phyloP scores from a whole-genome alignment of 2,888 invertebrate genomes.

The Nemapogon koenigi region DNA sequence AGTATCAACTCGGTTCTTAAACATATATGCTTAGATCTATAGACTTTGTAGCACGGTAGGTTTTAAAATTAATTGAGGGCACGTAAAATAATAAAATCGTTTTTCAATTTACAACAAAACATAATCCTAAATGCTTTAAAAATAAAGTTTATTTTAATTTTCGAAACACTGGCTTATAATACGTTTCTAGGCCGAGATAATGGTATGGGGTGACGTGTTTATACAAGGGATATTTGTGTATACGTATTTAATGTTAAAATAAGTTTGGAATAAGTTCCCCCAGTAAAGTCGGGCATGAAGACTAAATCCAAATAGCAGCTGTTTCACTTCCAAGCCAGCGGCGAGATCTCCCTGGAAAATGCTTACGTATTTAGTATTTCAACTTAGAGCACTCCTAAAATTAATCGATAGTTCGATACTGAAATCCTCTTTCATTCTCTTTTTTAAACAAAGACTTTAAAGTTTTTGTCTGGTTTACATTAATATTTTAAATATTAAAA shows the following conservation, averaged over 20 bases:
- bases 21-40: background rate
- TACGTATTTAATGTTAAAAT: slow-evolving; percentile 62
- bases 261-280: slow-evolving; percentile 37
- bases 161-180: background rate
- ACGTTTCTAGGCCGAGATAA: background rate
- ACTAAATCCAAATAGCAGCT: slow-evolving; percentile 59
- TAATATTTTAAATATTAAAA: too few species aligned
- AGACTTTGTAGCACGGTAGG: background rate
- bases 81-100: slow-evolving; percentile 7
- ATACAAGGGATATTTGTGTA: slow-evolving; percentile 55
- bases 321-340: slow-evolving; percentile 32
- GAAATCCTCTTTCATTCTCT: too few species aligned
- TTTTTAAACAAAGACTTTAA: too few species aligned
- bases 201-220: slow-evolving; percentile 54
- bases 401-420: too few species aligned
- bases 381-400: too few species aligned
- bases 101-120: background rate
- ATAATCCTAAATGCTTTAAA: background rate
- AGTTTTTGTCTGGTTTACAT: too few species aligned
- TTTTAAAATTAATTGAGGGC: slow-evolving; percentile 6
- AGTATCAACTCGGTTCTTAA: too few species aligned
- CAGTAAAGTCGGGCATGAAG: slow-evolving; percentile 59
- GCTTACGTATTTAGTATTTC: too few species aligned
- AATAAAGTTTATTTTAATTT: background rate
- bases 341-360: too few species aligned